Conservation (phyloP, 2,888 invertebrate genomes). For the Bellardia bayeri region DNA sequence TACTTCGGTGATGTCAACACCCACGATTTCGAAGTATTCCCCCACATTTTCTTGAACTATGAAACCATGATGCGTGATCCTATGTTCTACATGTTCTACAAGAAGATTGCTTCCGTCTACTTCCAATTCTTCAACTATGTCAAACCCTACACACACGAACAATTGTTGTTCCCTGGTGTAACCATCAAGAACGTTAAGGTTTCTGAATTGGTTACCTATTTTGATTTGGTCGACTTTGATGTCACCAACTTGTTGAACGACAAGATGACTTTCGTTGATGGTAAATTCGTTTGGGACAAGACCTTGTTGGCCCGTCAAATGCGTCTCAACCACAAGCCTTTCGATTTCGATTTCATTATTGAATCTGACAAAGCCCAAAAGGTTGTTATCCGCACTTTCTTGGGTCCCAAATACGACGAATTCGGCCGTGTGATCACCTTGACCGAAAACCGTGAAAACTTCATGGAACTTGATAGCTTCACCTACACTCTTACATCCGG, state of each 20-base stretch:
- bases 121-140: constrained; percentile 86
- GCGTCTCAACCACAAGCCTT: constrained; percentile 88
- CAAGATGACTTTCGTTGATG: constrained; percentile 74
- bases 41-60: constrained; percentile 87
- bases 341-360: constrained; percentile 86
- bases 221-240: constrained; percentile 87
- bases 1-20: constrained; percentile 73
- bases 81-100: constrained; percentile 88
- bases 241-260: constrained; percentile 82
- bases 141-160: constrained; percentile 86
- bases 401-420: constrained; percentile 88
- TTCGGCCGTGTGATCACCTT: constrained; percentile 85
- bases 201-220: constrained; percentile 88
- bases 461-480: no score
- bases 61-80: constrained; percentile 89
- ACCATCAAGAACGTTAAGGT: constrained; percentile 87
- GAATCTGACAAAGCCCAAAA: constrained; percentile 86
- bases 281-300: constrained; percentile 80
- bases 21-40: constrained; percentile 81
- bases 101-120: constrained; percentile 86
- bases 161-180: constrained; percentile 86
- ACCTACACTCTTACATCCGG: constrained; percentile 85
- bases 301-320: constrained; percentile 86
- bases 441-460: constrained; percentile 82
- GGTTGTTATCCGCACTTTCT: constrained; percentile 87